Evolutionary conservation across 2,797 vertebrate genomes (phyloP).

Genomic region (Sebastiscus albofasciatus): DNA sequence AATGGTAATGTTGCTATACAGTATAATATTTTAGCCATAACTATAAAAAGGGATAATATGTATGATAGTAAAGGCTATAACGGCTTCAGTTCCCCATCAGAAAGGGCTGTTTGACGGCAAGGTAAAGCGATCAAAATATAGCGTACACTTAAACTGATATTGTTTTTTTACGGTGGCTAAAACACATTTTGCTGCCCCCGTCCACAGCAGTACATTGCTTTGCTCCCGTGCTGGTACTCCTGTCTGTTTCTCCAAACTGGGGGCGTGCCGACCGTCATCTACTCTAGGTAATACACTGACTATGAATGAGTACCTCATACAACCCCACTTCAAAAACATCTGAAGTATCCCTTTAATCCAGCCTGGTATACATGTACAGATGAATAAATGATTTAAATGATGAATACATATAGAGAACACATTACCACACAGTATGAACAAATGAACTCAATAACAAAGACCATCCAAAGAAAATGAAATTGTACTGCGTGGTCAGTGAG

Average conservation of each 20-base stretch:
- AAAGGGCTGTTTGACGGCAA: neutral
- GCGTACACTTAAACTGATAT: neutral
- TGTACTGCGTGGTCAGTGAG: neutral
- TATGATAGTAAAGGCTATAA: neutral
- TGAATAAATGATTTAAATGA: neutral
- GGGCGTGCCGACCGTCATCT: accelerated
- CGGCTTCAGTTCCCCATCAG: neutral
- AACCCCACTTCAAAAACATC: neutral
- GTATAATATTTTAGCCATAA: neutral
- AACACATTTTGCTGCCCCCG: neutral
- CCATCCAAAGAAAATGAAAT: neutral
- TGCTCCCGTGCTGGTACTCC: too few relatives aligned
- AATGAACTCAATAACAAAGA: neutral
- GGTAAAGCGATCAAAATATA: neutral
- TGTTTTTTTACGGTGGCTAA: too few relatives aligned
- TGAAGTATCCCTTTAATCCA: neutral
- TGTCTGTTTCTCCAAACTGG: neutral
- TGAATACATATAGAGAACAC: neutral
- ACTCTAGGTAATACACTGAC: neutral
- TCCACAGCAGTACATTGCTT: too few relatives aligned
- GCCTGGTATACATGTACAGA: neutral
- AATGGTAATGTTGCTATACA: neutral
- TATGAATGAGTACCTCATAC: neutral
- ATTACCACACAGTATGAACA: neutral
- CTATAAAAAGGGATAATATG: neutral